These are phyloP conservation scores for chimpanzee (Pan troglodytes) DNA, from an alignment of 2,113 vertebrate genomes.

Conservation along the genomic window NHGRI_mPanTro3-v2.1_pri NC_072411.2:111359501-111360000, in stretches of 20 bases:
- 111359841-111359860: constrained; percentile 14
- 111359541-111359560: neutral
- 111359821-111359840: constrained; percentile 28
- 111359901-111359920: constrained; percentile 24
- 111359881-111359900: neutral
- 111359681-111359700: neutral
- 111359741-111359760: neutral
- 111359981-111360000: neutral
- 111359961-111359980: neutral
- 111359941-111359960: neutral
- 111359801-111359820: neutral
- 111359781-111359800: neutral
- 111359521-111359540: neutral
- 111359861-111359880: neutral
- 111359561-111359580: neutral
- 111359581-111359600: neutral
- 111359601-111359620: neutral
- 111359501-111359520: constrained; percentile 1
- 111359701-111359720: neutral
- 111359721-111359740: neutral
- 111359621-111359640: neutral
- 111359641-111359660: neutral
- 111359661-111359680: neutral
- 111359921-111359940: neutral
- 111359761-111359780: neutral